Evolutionary conservation across 2,113 vertebrate genomes (phyloP).

Genomic region (Myiopsitta monachus): DNA sequence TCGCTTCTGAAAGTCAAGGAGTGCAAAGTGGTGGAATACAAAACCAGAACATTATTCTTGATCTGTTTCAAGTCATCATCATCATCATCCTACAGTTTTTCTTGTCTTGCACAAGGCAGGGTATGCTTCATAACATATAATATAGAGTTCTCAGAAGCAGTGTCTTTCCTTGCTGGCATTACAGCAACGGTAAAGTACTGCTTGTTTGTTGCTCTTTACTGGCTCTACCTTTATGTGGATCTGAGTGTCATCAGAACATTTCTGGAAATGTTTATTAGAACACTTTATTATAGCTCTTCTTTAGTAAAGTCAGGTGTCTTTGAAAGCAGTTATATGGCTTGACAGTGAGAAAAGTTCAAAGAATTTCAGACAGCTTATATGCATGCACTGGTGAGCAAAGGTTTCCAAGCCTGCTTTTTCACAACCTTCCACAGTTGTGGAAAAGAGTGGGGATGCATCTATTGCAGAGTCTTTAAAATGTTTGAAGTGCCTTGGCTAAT

Average conservation of each 20-base stretch:
- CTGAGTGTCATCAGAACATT: background rate
- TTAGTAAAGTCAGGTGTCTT: background rate
- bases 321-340: background rate
- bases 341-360: background rate
- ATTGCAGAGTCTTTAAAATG: background rate
- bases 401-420: background rate
- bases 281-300: background rate
- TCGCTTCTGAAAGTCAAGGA: conserved; percentile 58
- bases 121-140: background rate
- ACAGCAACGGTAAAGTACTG: accelerated
- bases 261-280: background rate
- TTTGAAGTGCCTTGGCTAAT: background rate
- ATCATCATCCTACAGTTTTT: background rate
- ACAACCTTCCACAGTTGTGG: background rate
- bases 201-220: background rate
- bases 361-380: background rate
- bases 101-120: background rate
- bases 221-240: background rate
- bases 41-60: conserved; percentile 1
- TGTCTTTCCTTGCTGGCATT: background rate
- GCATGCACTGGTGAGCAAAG: background rate
- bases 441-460: background rate
- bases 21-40: background rate
- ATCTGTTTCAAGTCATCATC: background rate
- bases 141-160: accelerated